A percentile compares a stretch with the other conserved stretches of the same genome.
Conservation (phyloP, 2,888 invertebrate genomes). For the Alloscopus bannaensis region DNA sequence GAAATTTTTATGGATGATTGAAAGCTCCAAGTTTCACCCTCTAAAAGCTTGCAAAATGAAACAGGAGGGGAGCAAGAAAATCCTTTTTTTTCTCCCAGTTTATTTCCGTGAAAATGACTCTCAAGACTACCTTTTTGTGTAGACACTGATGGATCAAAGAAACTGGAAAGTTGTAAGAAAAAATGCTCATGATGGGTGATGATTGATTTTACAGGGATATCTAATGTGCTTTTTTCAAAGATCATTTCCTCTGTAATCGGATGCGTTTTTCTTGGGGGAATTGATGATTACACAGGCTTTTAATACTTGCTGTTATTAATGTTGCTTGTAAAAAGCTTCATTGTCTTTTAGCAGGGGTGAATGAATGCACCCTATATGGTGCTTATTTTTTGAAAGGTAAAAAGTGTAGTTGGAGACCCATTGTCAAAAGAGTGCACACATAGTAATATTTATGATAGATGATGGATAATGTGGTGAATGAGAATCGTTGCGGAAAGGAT, state of each 20-base stretch:
- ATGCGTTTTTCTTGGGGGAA: not conserved
- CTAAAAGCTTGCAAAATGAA: not conserved
- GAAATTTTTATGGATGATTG: conserved; percentile 39
- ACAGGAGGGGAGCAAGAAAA: not conserved
- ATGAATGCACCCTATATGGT: too few species aligned
- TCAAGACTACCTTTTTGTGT: not conserved
- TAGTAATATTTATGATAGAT: not conserved
- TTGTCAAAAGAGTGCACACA: not conserved
- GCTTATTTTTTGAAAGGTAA: not conserved
- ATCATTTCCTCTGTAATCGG: conserved; percentile 17
- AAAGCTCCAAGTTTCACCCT: not conserved
- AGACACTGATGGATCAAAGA: not conserved
- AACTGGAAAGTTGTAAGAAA: conserved; percentile 3
- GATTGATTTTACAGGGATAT: conserved; percentile 10
- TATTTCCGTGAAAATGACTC: conserved; percentile 2
- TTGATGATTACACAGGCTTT: too few species aligned
- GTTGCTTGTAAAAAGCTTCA: too few species aligned
- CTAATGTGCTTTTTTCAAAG: not conserved
- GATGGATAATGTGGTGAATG: not conserved
- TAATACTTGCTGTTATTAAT: too few species aligned
- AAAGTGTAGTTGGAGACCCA: too few species aligned
- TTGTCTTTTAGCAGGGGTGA: too few species aligned
- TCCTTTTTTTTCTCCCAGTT: not conserved
- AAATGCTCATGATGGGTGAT: not conserved
- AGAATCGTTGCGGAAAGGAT: too few species aligned